These are phyloP conservation scores for Chondrilla cf. caribensis DNA, from an alignment of 37 sponge, comb jelly and placozoan species.

Conservation along the genomic window DNA sequence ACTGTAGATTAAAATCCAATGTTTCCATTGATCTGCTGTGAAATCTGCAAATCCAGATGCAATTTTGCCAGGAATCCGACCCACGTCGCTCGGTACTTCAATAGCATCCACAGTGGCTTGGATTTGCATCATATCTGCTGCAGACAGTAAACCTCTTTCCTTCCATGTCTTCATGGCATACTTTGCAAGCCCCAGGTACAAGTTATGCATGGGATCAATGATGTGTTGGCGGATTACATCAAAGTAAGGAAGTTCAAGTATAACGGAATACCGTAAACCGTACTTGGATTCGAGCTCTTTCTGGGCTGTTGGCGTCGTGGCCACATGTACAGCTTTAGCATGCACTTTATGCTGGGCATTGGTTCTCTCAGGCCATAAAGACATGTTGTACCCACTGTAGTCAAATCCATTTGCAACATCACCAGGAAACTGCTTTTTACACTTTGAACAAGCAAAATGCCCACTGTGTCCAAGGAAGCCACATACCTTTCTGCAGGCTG, in stretches of 20 bases:
- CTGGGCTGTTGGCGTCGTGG: not conserved
- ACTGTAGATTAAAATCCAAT: slow-evolving; percentile 38
- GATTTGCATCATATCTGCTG: slow-evolving; percentile 12
- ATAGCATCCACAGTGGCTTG: slow-evolving; percentile 26
- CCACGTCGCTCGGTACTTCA: slow-evolving; percentile 21
- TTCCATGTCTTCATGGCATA: not conserved
- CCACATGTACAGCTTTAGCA: not conserved
- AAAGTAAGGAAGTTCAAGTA: slow-evolving; percentile 8
- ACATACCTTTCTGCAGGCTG: slow-evolving; percentile 7
- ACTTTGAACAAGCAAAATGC: slow-evolving; percentile 13
- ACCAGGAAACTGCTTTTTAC: not conserved
- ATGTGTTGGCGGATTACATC: not conserved
- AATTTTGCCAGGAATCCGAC: slow-evolving; percentile 47
- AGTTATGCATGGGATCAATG: slow-evolving; percentile 21
- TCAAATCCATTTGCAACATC: not conserved
- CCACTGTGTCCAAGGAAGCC: slow-evolving; percentile 10
- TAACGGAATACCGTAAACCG: slow-evolving; percentile 5
- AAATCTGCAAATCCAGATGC: slow-evolving; percentile 32
- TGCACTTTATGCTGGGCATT: not conserved
- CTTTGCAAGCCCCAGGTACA: slow-evolving; percentile 2
- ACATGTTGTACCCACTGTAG: not conserved
- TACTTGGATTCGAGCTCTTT: not conserved
- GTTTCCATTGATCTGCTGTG: slow-evolving; percentile 65
- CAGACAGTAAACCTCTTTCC: not conserved
- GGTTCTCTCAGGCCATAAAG: not conserved